Evolutionary conservation across 1,140 invertebrate species (phyloP), one percentile per base, ranked within the genome.

Genomic region (Scaptodrosophila lebanonensis): DNA sequence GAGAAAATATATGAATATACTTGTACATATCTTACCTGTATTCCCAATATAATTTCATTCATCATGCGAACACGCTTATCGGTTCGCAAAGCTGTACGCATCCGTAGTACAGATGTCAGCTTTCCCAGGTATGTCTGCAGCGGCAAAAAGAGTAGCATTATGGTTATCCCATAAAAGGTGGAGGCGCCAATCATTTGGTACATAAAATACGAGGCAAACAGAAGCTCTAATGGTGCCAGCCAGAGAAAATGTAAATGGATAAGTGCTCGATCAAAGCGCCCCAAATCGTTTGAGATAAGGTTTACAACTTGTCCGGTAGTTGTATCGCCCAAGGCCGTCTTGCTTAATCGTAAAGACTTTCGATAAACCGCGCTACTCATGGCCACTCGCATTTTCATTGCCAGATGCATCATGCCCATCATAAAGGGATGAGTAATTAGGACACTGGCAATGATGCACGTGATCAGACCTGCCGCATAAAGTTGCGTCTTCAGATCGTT

Each of bases 1-100:
- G n/a, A n/a, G n/a, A n/a, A n/a, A n/a, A n/a, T n/a, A n/a, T n/a
- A n/a, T n/a, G n/a, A n/a, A n/a, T n/a, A n/a, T n/a, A n/a, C n/a
- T n/a, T n/a, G n/a, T n/a, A n/a, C n/a, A n/a, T 95, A 0, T 95
- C 91, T n/a, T n/a, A n/a, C 73, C 87, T 95, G 92, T 58, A 97
- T 95, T 0, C 94, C 95, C 40, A 91, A 90, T 13, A 97, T 92
- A 4, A 98, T 94, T 88, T 97, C 95, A 77, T 94, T 95, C 94
- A 97, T 96, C 32, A 95, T 85, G 32, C 92, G 88, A 1, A 97
- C 92, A 52, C 96, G 88, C 70, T 95, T 91, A 84, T 98, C 96
- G 0, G 95, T 96, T 63, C 90, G 89, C 1, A 88, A 56, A 0
- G 94, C 93, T 3, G 92, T 93, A 63, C 89, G 87, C 35, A 91